Base-by-base conservation (phyloP, 2,888 invertebrate species). In the Drosophila peninsularis region DNA sequence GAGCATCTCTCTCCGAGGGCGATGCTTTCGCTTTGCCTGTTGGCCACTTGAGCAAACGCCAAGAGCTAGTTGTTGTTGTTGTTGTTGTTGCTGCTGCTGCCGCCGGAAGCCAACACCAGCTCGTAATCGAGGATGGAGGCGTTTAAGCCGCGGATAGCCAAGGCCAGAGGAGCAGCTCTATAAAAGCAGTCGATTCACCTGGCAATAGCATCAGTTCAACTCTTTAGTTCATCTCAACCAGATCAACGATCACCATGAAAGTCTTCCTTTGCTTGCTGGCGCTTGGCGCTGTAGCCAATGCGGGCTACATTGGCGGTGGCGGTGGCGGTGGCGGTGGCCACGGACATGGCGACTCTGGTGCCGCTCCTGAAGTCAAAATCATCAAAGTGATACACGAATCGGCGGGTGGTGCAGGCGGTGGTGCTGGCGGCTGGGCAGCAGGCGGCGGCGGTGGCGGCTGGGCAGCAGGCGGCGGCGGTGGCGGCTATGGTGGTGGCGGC, bases 341-440 rank as follows among this genome's bases (percentile, higher is more conserved):
- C 13, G 70, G 77, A 21, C 63, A 75, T 13, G 76, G 81, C 13
- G 64, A 71, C 42, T 71, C 63, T 11, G 63, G 65, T 14, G 75
- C 53, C n/a, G 78, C 56, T 14, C 56, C 45, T 11, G 78, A 81
- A 0, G 41, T 84, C 17, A 84, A 84, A 54, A 34, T 84, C 60
- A 74, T 84, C 36, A 84, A 89, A 67, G 79, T 84, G 39, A 84
- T 84, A 7, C 83, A 84, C 36, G 83, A 84, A 62, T 17, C 79
- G 6, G 78, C 81, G 0, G 78, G 68, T 7, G 80, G 85, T 5
- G 80, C 79, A 2, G 83, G 37, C 14, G 79, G 69, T 11, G 82
- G 62, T 5, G 71, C 54, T 1, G 77, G 61, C 0, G 71, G 78
- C 3, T 74, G 74, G 74, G 3, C 52, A 9, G 67, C 44, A 24